Evolutionary conservation across 2,888 invertebrate genomes (phyloP).

Genomic region (Trichacis sp.): DNA sequence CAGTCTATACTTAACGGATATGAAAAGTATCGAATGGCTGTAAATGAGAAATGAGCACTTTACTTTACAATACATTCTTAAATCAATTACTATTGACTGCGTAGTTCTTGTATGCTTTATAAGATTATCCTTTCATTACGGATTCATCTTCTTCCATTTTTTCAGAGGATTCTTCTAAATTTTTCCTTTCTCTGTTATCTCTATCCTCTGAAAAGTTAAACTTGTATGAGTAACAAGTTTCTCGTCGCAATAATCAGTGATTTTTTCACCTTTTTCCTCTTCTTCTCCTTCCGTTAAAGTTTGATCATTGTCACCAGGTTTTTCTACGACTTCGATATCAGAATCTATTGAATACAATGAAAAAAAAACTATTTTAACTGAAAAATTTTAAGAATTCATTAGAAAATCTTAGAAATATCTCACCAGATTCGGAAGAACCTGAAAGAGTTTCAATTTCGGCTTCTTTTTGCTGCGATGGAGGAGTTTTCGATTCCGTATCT

Average conservation of each 20-base stretch:
- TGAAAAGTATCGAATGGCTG: background rate
- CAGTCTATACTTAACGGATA: constrained; percentile 2
- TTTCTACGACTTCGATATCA: constrained; percentile 65
- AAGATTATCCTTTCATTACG: constrained; percentile 24
- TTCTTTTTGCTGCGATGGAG: constrained; percentile 17
- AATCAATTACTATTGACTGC: background rate
- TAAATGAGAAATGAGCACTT: background rate
- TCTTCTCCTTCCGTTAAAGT: constrained; percentile 26
- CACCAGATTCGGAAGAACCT: constrained; percentile 56
- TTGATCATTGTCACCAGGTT: constrained; percentile 49
- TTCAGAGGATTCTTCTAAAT: constrained; percentile 32
- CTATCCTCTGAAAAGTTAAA: background rate
- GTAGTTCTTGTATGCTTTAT: background rate
- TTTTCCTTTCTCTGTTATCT: background rate
- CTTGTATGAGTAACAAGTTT: background rate
- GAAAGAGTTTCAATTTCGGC: constrained; percentile 37
- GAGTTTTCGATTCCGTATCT: constrained; percentile 9
- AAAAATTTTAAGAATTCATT: too few relatives aligned
- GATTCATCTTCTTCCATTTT: constrained; percentile 55
- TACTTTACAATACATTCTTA: background rate
- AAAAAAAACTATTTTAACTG: too few relatives aligned
- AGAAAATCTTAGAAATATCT: background rate
- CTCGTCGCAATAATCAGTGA: background rate
- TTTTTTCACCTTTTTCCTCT: constrained; percentile 28
- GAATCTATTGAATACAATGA: too few relatives aligned